Base-by-base conservation (phyloP, 2,888 invertebrate genomes). In the Altica lythri region DNA sequence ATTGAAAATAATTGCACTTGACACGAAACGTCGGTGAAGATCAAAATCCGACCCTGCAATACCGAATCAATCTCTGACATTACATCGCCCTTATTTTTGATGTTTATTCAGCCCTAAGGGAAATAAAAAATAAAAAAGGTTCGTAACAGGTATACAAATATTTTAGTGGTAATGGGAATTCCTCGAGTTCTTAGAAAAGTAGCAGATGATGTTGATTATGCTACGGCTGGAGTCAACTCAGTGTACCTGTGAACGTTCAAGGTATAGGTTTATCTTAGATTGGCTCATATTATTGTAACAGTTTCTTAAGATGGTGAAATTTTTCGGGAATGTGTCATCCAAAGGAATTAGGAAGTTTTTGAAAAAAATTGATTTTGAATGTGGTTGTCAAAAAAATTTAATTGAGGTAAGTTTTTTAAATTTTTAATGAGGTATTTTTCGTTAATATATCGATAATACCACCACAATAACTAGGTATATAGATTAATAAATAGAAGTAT, bases 111-210 rank as follows among this genome's bases (percentile, higher is more conserved):
- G 34, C 55, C 40, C 32, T 40, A 30, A 40, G 55, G 35, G 22
- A 30, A 17, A 50, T 40, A 18, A 40, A 18, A 22, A 30, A 45
- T 25, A 8, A 44, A 45, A 38, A 40, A 46, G 10, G 29, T 47
- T 25, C 45, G n/a, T n/a, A 22, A 53, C 60, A 60, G 60, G 60
- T 60, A 60, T n/a, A n/a, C 25, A 57, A 60, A 55, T 57, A 51
- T 49, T 57, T 55, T 38, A 55, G 37, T 35, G 22, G 45, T 60
- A 60, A 57, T 53, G 53, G 53, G 51, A 60, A 60, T 60, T 60
- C 57, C 53, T 52, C 38, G 52, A 38, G 49, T 57, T 55, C 55
- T 49, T 14, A 29, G 47, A 51, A 55, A 40, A 2, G 4, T n/a
- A 40, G 14, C 40, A 40, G 40, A 22, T 40, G 40, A 40, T 40